These are phyloP conservation scores for Trinorchestia longiramus DNA, from an alignment of 1,140 invertebrate genomes.

Conservation along the genomic window DNA sequence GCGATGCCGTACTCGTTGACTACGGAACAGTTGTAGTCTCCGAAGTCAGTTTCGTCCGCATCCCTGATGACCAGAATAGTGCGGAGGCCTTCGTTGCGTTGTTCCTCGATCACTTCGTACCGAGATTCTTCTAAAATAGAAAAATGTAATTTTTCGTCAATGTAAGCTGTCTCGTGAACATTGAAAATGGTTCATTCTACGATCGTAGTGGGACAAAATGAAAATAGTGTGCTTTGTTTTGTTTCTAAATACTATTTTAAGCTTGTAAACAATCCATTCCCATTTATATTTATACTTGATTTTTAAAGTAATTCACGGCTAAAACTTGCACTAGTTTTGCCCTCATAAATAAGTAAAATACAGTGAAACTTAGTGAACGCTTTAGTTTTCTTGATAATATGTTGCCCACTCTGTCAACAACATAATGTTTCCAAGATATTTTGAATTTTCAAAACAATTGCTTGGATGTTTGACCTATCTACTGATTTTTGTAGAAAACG, in stretches of 20 bases:
- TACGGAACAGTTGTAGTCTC: constrained; percentile 94
- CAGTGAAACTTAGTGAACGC: too few relatives aligned
- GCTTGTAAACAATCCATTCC: too few relatives aligned
- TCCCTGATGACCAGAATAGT: constrained; percentile 87
- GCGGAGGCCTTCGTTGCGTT: constrained; percentile 78
- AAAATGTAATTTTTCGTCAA: background rate
- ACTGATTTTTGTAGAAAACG: background rate
- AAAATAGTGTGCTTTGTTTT: background rate
- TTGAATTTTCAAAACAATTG: too few relatives aligned
- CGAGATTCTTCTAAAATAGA: constrained; percentile 69
- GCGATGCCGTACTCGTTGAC: constrained; percentile 85
- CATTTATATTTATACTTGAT: too few relatives aligned
- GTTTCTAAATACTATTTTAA: too few relatives aligned
- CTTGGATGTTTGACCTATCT: background rate
- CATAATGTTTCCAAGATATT: too few relatives aligned
- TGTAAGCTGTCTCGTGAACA: background rate
- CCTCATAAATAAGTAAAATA: too few relatives aligned
- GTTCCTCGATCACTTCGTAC: constrained; percentile 74
- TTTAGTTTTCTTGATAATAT: too few relatives aligned
- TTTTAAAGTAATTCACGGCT: too few relatives aligned
- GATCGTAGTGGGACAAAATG: background rate
- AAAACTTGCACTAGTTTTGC: too few relatives aligned
- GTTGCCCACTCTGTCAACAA: too few relatives aligned
- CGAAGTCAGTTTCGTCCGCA: constrained; percentile 86
- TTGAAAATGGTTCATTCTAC: background rate